These are phyloP conservation scores for Zoanthus sociatus DNA, from an alignment of 92 coral and sea anemone species.

Conservation along the genomic window DNA sequence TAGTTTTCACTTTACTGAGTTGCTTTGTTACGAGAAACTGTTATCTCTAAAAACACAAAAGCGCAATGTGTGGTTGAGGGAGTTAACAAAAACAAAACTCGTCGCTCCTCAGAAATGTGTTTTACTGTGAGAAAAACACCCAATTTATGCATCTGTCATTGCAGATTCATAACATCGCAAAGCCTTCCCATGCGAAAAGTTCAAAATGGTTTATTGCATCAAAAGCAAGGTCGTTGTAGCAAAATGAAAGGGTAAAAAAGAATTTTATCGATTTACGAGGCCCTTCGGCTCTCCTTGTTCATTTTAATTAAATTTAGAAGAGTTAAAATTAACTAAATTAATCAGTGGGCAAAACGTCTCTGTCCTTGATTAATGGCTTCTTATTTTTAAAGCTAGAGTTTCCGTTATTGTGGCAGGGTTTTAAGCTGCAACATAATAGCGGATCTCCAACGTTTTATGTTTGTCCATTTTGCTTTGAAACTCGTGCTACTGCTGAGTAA, in stretches of 20 bases:
- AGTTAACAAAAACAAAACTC: slow-evolving; percentile 48
- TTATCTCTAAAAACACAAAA: slow-evolving; percentile 49
- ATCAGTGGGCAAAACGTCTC: slow-evolving; percentile 39
- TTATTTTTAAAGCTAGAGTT: slow-evolving; percentile 25
- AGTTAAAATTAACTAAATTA: slow-evolving; percentile 50
- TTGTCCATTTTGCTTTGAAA: slow-evolving; percentile 32
- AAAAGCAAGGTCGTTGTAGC: slow-evolving; percentile 38
- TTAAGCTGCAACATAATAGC: slow-evolving; percentile 31
- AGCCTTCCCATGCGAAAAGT: slow-evolving; percentile 46
- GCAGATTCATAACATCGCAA: slow-evolving; percentile 29
- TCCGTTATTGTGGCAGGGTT: slow-evolving; percentile 41
- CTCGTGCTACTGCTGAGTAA: slow-evolving; percentile 37
- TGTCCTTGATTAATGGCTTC: slow-evolving; percentile 53
- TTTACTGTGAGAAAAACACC: slow-evolving; percentile 45
- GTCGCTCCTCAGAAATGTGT: slow-evolving; percentile 41
- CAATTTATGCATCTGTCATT: slow-evolving; percentile 31
- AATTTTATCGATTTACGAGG: slow-evolving; percentile 36
- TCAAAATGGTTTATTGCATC: slow-evolving; percentile 36
- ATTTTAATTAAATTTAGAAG: slow-evolving; percentile 47
- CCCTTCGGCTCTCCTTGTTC: slow-evolving; percentile 32
- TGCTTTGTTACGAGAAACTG: slow-evolving; percentile 45
- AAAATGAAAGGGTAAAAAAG: slow-evolving; percentile 9
- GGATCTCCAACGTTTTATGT: slow-evolving; percentile 34
- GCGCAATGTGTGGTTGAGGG: slow-evolving; percentile 51
- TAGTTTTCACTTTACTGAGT: slow-evolving; percentile 41